Conservation (phyloP, 2,113 vertebrate genomes). For the Penelope pileata region DNA sequence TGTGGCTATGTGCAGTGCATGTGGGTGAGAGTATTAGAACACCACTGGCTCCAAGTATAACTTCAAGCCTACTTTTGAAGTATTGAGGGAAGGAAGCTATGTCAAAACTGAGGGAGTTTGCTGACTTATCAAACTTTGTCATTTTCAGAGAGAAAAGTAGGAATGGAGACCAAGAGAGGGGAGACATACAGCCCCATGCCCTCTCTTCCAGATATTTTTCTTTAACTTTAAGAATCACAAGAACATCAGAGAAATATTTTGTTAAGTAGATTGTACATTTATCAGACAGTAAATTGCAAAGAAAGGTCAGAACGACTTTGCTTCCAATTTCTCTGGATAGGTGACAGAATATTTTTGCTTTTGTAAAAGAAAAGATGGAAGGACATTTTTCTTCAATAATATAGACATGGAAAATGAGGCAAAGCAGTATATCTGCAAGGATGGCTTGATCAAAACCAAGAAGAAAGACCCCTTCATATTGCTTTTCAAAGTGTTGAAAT, state of each 20-base stretch:
- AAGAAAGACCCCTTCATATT: neutral
- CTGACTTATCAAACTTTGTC: neutral
- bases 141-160: neutral
- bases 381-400: neutral
- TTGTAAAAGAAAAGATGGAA: neutral
- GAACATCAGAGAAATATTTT: neutral
- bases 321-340: conserved; percentile 26
- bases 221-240: conserved; percentile 20
- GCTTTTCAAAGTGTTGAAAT: neutral
- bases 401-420: neutral
- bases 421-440: neutral
- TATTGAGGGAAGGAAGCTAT: neutral
- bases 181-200: neutral
- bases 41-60: neutral
- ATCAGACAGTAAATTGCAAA: conserved; percentile 29
- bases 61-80: neutral
- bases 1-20: neutral
- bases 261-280: neutral
- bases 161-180: neutral
- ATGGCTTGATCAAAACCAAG: neutral
- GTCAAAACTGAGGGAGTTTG: neutral
- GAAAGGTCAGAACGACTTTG: neutral
- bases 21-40: neutral
- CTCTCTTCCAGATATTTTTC: neutral
- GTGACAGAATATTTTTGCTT: conserved; percentile 4